Percentiles rank a stretch among this genome's conserved stretches.
Conservation (phyloP, 2,888 invertebrate genomes). For the Eupithecia vulgata region DNA sequence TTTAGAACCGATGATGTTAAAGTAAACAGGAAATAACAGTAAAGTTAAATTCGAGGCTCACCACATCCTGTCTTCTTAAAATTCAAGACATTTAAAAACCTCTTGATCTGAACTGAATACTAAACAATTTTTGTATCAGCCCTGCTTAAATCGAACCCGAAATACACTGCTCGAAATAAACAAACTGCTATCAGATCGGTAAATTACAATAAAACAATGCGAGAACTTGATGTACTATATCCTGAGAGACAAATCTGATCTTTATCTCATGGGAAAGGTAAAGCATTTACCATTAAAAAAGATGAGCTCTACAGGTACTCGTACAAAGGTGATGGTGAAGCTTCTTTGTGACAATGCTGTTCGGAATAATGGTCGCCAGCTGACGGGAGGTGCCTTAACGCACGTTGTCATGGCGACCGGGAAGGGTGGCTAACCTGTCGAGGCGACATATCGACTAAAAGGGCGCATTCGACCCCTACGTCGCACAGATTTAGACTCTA, state of each 20-base stretch:
- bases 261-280: slow-evolving; percentile 67
- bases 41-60: background rate
- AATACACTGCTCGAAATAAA: slow-evolving; percentile 43
- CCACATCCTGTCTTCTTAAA: background rate
- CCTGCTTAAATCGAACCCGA: slow-evolving; percentile 30
- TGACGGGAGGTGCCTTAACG: slow-evolving; percentile 82
- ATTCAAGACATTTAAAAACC: background rate
- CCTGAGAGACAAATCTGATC: slow-evolving; percentile 60
- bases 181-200: slow-evolving; percentile 55
- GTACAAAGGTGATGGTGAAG: slow-evolving; percentile 64
- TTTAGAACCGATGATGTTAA: background rate
- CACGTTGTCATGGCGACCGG: slow-evolving; percentile 76
- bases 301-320: slow-evolving; percentile 70
- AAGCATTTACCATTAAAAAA: slow-evolving; percentile 63
- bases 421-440: slow-evolving; percentile 82
- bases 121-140: slow-evolving; percentile 6
- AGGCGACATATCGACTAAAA: slow-evolving; percentile 60
- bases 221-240: slow-evolving; percentile 55
- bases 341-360: slow-evolving; percentile 71
- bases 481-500: slow-evolving; percentile 72
- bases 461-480: slow-evolving; percentile 58
- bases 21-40: slow-evolving; percentile 10
- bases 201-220: slow-evolving; percentile 61
- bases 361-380: slow-evolving; percentile 80
- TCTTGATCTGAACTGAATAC: slow-evolving; percentile 11